Evolutionary conservation across 2,888 invertebrate species (phyloP).

Genomic region (Patella depressa): DNA sequence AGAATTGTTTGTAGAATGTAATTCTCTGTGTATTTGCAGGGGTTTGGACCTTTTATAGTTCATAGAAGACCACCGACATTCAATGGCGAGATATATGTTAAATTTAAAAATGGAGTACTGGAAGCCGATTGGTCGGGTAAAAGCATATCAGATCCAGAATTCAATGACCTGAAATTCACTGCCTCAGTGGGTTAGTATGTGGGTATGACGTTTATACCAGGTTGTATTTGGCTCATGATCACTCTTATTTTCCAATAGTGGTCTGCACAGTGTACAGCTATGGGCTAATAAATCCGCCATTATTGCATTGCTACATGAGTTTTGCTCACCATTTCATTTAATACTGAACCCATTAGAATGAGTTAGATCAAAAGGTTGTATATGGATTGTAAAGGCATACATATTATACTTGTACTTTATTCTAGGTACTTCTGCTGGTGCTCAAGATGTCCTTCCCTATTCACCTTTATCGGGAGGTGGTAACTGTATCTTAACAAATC

Average conservation of each 20-base stretch:
- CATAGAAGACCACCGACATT: not conserved
- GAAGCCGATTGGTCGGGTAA: not conserved
- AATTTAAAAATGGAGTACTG: not conserved
- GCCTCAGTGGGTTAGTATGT: not conserved
- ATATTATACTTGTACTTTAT: not conserved
- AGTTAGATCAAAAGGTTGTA: too few species aligned
- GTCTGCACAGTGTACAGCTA: too few species aligned
- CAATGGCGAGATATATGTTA: not conserved
- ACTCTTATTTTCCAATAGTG: too few species aligned
- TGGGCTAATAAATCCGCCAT: too few species aligned
- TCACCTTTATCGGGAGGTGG: not conserved
- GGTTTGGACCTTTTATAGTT: not conserved
- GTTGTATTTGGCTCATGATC: too few species aligned
- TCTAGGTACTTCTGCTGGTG: not conserved
- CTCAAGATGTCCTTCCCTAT: not conserved
- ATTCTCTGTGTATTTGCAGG: not conserved
- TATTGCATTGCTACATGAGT: too few species aligned
- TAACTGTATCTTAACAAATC: slow-evolving; percentile 15
- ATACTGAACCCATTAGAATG: too few species aligned
- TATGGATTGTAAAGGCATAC: too few species aligned
- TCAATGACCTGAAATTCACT: not conserved
- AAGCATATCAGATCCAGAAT: not conserved
- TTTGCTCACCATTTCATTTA: too few species aligned
- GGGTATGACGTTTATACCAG: too few species aligned
- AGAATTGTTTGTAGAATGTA: too few species aligned